Evolutionary conservation across 1,140 invertebrate species (phyloP).

Genomic region (Sitobion miscanthi): DNA sequence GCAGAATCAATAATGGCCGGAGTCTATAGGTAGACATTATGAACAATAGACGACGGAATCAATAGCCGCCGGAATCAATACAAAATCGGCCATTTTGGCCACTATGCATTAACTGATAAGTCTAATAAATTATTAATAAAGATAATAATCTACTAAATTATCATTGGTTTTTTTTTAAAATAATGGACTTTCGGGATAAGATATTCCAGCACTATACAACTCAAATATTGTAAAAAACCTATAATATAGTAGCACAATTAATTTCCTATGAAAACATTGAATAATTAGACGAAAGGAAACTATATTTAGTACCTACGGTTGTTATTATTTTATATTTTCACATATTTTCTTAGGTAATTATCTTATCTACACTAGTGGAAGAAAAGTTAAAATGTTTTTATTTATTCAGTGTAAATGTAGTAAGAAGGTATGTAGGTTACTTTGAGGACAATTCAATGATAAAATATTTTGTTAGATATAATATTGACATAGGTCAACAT

Average conservation of each 20-base stretch:
- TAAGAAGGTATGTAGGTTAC: neutral
- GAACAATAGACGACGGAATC: neutral
- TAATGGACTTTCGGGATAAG: neutral
- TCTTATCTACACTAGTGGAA: neutral
- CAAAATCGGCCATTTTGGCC: neutral
- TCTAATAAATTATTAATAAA: too few relatives aligned
- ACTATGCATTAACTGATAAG: neutral
- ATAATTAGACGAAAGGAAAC: neutral
- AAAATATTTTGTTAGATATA: neutral
- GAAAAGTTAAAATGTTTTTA: neutral
- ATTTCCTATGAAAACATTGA: neutral
- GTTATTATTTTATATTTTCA: neutral
- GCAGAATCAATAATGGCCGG: neutral
- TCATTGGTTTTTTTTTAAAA: neutral
- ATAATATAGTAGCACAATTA: neutral
- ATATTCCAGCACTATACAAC: neutral
- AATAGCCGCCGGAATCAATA: neutral
- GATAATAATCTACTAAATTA: neutral
- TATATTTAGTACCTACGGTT: neutral
- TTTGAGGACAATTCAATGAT: neutral
- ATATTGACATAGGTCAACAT: neutral
- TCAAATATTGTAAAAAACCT: neutral
- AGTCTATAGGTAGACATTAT: neutral
- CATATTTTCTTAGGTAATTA: neutral
- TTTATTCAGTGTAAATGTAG: neutral